Base-by-base conservation (phyloP, 1,140 invertebrate species). In the Ceratina calcarata region DNA sequence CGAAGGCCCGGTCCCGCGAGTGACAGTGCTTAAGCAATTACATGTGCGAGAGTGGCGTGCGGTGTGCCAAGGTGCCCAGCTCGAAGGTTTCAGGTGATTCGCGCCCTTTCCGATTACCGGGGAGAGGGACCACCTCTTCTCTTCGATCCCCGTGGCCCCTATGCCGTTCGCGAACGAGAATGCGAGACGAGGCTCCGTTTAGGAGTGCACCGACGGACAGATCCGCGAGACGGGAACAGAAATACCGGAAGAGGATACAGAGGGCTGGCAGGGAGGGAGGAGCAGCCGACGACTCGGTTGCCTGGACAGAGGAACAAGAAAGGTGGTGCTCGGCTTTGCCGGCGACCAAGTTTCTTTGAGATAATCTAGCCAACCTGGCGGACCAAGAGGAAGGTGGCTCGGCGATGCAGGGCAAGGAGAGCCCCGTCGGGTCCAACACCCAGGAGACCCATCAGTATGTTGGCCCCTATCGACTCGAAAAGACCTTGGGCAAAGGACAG, bases 401-500 rank as follows among this genome's bases (percentile, higher is more conserved):
- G 68, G 87, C 83, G 81, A 91, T 91, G 89, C 91, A 92, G 88
- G 89, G 89, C 86, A 93, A 92, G 83, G 91, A 90, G 83, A 90
- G 89, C 84, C 88, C 89, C 69, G 86, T 91, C 70, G 91, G 89
- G 74, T 89, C 91, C 93, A 92, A 94, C 93, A 93, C 94, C 93
- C 89, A 93, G 84, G 96, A 97, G 93, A 95, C 95, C 90, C 96
- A 97, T 91, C 97, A 98, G 93, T 99, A 99, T 94, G 98, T 99
- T 81, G 99, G 99, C 65, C 99, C 99, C 53, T 99, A 99, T 93
- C 95, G 98, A 88, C 94, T 99, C 90, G 99, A 99, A 93, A 99
- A 99, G 93, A 99, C 99, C 49, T 95, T 99, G 64, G 99, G 99
- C 75, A 99, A 99, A 93, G 99, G 99, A 73, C 99, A 99, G 93